Base-by-base conservation (phyloP, 2,797 vertebrate genomes). In the Siniperca scherzeri region DNA sequence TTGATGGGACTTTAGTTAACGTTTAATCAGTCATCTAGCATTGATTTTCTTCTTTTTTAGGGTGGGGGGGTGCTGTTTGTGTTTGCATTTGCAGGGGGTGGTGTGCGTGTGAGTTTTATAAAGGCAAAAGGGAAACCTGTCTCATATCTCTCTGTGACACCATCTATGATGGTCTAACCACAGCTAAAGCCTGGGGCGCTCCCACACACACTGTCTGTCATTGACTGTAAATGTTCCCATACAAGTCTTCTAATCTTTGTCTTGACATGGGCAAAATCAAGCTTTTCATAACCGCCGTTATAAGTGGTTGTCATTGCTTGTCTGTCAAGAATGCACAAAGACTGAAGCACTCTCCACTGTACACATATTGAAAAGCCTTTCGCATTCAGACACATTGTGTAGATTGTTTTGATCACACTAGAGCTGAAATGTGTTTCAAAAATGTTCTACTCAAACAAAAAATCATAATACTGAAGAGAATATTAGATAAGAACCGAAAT, bases 21-120 rank as follows among this genome's bases (percentile, higher is more conserved):
- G 55, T 89, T 87, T 81, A 88, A 89, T 84, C 59, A 82, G 70
- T 85, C 81, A 88, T 85, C 66, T 67, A n/a, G 27, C 42, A 74
- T 74, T 78, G 82, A 84, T 80, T 79, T 79, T 27, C 44, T 13
- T 13, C 1, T 16, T 21, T 21, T 53, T 13, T 17, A n/a, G 2
- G 21, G 27, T 11, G 22, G 62, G 46, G 19, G 38, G 11, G 27
- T 38, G 68, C 42, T 79, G 25, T 42, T 74, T 48, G 30, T 84
- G 62, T 86, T 74, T 88, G 19, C 13, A 59, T 71, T 50, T 71
- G 64, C 44, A 50, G 33, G 25, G 14, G 27, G 12, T 9, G 10
- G 40, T 42, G 10, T 42, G 40, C 2, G 11, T 42, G 40, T 12
- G 2, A 38, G 38, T 40, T 46, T 53, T 33, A 30, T 21, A 13